Base-by-base conservation (phyloP, 2,797 vertebrate species). In the Sebastes flavidus region DNA sequence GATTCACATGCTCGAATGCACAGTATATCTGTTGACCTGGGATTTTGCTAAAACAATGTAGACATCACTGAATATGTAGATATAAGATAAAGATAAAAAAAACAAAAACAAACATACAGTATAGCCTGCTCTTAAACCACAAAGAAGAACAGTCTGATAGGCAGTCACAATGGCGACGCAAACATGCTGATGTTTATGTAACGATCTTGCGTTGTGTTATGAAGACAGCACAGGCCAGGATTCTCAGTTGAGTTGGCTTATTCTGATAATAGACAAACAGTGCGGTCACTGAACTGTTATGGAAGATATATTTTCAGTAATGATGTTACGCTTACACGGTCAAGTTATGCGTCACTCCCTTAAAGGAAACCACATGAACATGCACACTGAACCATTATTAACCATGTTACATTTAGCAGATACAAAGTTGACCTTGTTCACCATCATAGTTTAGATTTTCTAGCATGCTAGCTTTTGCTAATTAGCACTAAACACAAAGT, bases 1-100 rank as follows among this genome's bases (percentile, higher is more conserved):
- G 85, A 81, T 74, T 87, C 25, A 46, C 52, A 65, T 72, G 76
- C 78, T 69, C 65, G 62, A 74, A 67, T 69, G 59, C 61, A 71
- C 38, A 66, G 52, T 22, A 13, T 32, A 65, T 77, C 22, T 81
- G 60, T 36, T 36, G 62, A 69, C 20, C 12, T 65, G 55, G 38
- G 27, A 60, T 38, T 73, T 46, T 27, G 32, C 18, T 25, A 20
- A 29, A 65, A 62, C 11, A 34, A n/a, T 52, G 27, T 10, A 5
- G 46, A 63, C 18, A 22, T 72, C 25, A 68, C 6, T 65, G 32
- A 42, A 55, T 25, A 77, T 46, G 24, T 8, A 56, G 5, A 56
- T 4, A 8, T 46, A 3, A 25, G 8, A 52, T 27, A 12, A 46
- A 67, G 3, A 20, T 27, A 10, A 3, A 58, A 56, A 20, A n/a